Evolutionary conservation across 2,888 invertebrate species (phyloP).

Genomic region (Lymantria dispar): DNA sequence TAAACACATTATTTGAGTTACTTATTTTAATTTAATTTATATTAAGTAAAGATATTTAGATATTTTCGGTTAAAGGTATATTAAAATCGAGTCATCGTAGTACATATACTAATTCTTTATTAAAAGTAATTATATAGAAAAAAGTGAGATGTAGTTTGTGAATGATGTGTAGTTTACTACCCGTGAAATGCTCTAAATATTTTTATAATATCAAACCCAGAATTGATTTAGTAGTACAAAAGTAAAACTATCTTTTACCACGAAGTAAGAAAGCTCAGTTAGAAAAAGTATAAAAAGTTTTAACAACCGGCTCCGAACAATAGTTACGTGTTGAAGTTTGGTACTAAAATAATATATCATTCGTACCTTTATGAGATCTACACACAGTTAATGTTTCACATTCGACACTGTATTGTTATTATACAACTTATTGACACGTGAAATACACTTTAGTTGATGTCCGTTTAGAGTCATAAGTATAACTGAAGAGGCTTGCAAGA

Average conservation of each 20-base stretch:
- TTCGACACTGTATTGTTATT: constrained; percentile 59
- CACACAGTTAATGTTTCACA: constrained; percentile 54
- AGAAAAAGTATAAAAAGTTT: constrained; percentile 36
- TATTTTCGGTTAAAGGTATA: too few relatives aligned
- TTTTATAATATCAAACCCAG: not conserved
- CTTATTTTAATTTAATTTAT: too few relatives aligned
- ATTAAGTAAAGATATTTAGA: too few relatives aligned
- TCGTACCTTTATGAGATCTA: constrained; percentile 51
- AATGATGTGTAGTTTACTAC: too few relatives aligned
- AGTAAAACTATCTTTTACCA: constrained; percentile 30
- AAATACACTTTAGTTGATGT: constrained; percentile 29
- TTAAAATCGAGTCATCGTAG: too few relatives aligned
- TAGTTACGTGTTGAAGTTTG: constrained; percentile 14
- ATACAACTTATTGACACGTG: constrained; percentile 29
- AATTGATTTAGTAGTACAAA: not conserved
- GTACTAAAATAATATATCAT: constrained; percentile 21
- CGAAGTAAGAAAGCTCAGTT: constrained; percentile 41
- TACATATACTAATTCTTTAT: too few relatives aligned
- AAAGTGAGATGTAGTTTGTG: too few relatives aligned
- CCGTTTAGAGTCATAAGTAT: constrained; percentile 53
- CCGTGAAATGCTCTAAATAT: not conserved
- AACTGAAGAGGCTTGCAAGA: constrained; percentile 58
- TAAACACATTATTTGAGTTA: too few relatives aligned
- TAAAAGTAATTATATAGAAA: too few relatives aligned
- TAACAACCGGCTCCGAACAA: constrained; percentile 37